phyloP scores from a whole-genome alignment of 2,113 vertebrate species.

The Nibea coibor region DNA sequence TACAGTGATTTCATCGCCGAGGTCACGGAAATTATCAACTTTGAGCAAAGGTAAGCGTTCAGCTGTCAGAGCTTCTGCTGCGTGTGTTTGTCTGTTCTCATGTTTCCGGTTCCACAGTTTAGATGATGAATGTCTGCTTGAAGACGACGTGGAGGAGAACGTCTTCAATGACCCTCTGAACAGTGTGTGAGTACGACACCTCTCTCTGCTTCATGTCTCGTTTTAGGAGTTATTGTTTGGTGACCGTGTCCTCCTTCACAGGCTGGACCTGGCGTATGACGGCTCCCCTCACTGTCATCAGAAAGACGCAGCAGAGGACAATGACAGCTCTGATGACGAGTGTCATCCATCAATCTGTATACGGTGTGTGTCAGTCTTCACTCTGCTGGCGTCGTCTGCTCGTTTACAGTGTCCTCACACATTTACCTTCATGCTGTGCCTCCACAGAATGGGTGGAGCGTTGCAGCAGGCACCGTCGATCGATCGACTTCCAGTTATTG shows the following conservation, averaged over 20 bases:
- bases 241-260: neutral
- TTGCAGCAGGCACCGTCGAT: neutral
- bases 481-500: neutral
- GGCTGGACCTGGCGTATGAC: neutral
- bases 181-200: too few species aligned
- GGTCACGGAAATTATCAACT: too few species aligned
- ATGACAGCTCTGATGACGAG: neutral
- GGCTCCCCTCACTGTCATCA: neutral
- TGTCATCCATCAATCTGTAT: neutral
- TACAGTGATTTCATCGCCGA: too few species aligned
- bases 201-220: rapidly evolving
- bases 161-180: too few species aligned
- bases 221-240: too few species aligned
- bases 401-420: too few species aligned
- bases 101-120: too few species aligned
- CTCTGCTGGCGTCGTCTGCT: neutral
- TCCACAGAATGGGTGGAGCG: neutral
- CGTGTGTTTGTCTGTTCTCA: too few species aligned
- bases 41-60: too few species aligned
- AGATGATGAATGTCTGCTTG: too few species aligned
- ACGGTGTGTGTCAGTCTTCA: neutral
- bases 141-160: too few species aligned
- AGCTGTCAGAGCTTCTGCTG: too few species aligned
- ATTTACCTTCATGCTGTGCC: neutral
- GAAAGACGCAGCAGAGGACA: neutral